These are phyloP conservation scores for Drosophila suboccidentalis DNA, from an alignment of 2,888 invertebrate species.

Conservation along the genomic window DNA sequence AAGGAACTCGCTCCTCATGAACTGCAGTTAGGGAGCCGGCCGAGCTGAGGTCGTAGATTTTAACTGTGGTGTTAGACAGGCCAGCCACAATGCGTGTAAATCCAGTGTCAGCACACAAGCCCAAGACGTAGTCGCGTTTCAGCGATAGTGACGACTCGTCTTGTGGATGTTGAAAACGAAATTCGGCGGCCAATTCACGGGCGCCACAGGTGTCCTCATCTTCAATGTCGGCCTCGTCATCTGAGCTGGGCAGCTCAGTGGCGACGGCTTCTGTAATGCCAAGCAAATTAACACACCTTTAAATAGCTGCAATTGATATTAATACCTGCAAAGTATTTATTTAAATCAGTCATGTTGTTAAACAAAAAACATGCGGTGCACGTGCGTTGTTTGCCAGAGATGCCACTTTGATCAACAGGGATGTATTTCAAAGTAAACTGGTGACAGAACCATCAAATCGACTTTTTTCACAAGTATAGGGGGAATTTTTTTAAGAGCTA, in stretches of 20 bases:
- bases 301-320: background rate
- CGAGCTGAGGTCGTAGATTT: conserved; percentile 86
- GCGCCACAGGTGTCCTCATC: conserved; percentile 81
- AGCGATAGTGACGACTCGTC: conserved; percentile 87
- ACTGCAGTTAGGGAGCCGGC: conserved; percentile 80
- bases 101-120: conserved; percentile 86
- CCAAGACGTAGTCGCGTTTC: conserved; percentile 88
- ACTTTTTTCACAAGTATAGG: too few species aligned
- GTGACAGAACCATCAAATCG: too few species aligned
- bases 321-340: conserved; percentile 49
- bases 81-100: conserved; percentile 86
- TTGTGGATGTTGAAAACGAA: conserved; percentile 74
- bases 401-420: background rate
- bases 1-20: conserved; percentile 34
- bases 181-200: conserved; percentile 74
- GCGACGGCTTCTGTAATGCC: conserved; percentile 44
- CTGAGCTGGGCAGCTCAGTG: conserved; percentile 52
- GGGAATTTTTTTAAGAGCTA: too few species aligned
- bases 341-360: conserved; percentile 53
- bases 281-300: background rate
- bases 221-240: conserved; percentile 74
- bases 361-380: conserved; percentile 16
- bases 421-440: too few species aligned
- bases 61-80: conserved; percentile 86
- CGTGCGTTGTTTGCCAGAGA: conserved; percentile 27